These are phyloP conservation scores for Allacma fusca DNA, from an alignment of 2,888 invertebrate genomes.

Conservation along the genomic window DNA sequence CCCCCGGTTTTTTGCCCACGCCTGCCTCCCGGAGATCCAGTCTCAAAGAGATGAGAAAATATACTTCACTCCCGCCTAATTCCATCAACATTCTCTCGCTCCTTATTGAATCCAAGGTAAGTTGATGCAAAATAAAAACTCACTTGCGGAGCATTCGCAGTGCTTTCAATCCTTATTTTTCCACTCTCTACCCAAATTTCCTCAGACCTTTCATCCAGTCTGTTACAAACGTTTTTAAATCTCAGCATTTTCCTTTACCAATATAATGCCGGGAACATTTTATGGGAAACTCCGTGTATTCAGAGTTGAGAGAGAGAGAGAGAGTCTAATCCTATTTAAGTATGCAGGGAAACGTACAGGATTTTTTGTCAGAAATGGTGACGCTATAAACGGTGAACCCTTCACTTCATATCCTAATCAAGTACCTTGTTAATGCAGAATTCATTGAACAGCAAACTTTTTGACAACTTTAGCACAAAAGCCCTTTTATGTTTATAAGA, in stretches of 20 bases:
- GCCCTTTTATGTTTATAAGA: neutral
- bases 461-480: neutral
- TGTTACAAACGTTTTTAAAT: no score
- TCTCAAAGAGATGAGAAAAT: constrained; percentile 68
- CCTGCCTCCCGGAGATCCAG: constrained; percentile 65
- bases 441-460: constrained; percentile 14
- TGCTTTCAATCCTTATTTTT: neutral
- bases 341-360: neutral
- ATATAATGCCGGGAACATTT: neutral
- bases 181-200: no score
- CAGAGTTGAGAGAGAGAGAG: neutral
- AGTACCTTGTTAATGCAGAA: constrained; percentile 19
- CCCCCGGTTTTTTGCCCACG: constrained; percentile 62
- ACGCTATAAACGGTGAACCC: neutral
- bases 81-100: constrained; percentile 67
- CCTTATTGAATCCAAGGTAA: constrained; percentile 67
- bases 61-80: constrained; percentile 67
- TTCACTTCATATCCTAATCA: neutral
- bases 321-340: neutral
- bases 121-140: neutral
- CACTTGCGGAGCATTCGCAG: no score
- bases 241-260: no score
- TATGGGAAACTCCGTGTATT: neutral
- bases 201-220: neutral
- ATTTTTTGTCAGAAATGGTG: neutral